Evolutionary conservation across 2,797 vertebrate species (phyloP).

Genomic region (Arctocebus calabarensis): DNA sequence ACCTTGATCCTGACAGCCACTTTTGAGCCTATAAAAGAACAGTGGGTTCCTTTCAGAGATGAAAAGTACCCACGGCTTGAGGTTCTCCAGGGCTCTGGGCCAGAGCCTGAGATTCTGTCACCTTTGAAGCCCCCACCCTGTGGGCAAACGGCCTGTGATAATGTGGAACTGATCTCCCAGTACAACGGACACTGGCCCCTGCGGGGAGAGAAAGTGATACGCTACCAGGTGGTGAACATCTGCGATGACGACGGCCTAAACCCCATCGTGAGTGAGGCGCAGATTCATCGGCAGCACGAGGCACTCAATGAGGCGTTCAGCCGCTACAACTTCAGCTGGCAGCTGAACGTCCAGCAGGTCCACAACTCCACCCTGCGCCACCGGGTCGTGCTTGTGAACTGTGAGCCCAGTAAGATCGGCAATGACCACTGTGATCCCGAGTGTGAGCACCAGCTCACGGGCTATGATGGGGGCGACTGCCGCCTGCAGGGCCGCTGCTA

Average conservation of each 20-base stretch:
- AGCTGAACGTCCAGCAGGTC: slow-evolving; percentile 90
- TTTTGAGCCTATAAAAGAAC: slow-evolving; percentile 88
- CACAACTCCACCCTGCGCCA: slow-evolving; percentile 93
- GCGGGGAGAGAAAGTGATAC: slow-evolving; percentile 90
- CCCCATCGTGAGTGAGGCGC: slow-evolving; percentile 91
- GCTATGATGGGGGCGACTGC: slow-evolving; percentile 97
- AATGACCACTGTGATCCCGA: slow-evolving; percentile 96
- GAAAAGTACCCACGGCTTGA: slow-evolving; percentile 89
- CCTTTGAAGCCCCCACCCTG: slow-evolving; percentile 91
- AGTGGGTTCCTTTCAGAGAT: slow-evolving; percentile 91
- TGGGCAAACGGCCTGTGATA: slow-evolving; percentile 94
- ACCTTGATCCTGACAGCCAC: slow-evolving; percentile 87
- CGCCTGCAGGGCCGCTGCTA: slow-evolving; percentile 92
- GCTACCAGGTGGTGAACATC: slow-evolving; percentile 96
- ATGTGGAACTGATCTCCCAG: slow-evolving; percentile 92
- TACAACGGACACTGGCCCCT: slow-evolving; percentile 94
- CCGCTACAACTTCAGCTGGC: slow-evolving; percentile 95
- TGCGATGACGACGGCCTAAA: slow-evolving; percentile 89
- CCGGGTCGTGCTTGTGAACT: slow-evolving; percentile 94
- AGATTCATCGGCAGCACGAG: slow-evolving; percentile 92
- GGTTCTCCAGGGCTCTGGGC: slow-evolving; percentile 84
- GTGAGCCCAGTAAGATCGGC: slow-evolving; percentile 95
- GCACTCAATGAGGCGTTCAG: slow-evolving; percentile 91
- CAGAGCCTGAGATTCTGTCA: slow-evolving; percentile 87
- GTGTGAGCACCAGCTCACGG: slow-evolving; percentile 96